Conservation (phyloP, 2,888 invertebrate genomes). For the Euplagia quadripunctaria region DNA sequence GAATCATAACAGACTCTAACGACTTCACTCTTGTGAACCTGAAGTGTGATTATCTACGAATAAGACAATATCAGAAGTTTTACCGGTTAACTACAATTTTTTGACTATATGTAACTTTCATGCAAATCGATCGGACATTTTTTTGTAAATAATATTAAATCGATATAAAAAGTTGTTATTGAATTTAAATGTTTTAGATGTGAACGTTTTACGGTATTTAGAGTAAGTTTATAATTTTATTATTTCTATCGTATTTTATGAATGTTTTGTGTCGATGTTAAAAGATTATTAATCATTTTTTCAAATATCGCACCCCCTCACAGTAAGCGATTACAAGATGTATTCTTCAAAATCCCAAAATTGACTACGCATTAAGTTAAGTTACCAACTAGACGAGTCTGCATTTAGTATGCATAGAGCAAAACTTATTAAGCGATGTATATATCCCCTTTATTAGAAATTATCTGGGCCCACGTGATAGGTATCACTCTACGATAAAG, state of each 20-base stretch:
- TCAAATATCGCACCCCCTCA: conserved; percentile 28
- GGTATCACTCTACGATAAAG: conserved; percentile 16
- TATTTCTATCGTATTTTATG: conserved; percentile 68
- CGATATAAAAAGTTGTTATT: conserved; percentile 76
- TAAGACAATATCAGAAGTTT: conserved; percentile 79
- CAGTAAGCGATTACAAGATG: conserved; percentile 42
- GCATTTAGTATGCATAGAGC: conserved; percentile 80
- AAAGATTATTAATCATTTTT: conserved; percentile 59
- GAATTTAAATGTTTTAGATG: conserved; percentile 80
- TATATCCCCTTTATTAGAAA: conserved; percentile 53
- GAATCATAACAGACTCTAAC: conserved; percentile 53
- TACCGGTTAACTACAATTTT: conserved; percentile 65
- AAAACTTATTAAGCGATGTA: conserved; percentile 54
- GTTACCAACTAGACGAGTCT: conserved; percentile 77
- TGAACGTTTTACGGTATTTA: conserved; percentile 72
- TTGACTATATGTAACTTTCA: conserved; percentile 64
- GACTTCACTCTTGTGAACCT: conserved; percentile 65
- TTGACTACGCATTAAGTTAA: conserved; percentile 70
- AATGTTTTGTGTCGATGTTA: conserved; percentile 63
- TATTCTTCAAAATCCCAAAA: conserved; percentile 64
- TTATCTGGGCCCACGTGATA: conserved; percentile 41
- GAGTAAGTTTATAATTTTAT: conserved; percentile 61
- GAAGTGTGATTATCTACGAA: conserved; percentile 71
- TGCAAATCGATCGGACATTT: conserved; percentile 44
- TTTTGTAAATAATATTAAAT: conserved; percentile 77